These are phyloP conservation scores for Drosophila rellima DNA, from an alignment of 2,888 invertebrate genomes.

Conservation along the genomic window DNA sequence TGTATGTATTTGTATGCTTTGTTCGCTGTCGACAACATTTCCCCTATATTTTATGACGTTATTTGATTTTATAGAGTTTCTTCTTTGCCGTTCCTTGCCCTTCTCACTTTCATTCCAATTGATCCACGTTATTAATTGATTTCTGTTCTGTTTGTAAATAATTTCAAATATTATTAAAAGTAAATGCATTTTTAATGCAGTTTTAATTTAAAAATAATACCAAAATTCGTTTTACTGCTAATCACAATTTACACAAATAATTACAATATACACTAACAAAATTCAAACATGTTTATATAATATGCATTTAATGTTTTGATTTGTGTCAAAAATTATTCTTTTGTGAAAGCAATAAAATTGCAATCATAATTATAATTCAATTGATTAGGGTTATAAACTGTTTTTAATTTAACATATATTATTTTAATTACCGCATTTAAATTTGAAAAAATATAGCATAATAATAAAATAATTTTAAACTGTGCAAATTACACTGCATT, in stretches of 20 bases:
- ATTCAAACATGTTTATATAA: slow-evolving; percentile 10
- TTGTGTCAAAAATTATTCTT: neutral
- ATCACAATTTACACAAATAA: slow-evolving; percentile 32
- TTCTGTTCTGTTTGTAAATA: neutral
- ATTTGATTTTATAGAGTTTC: slow-evolving; percentile 56
- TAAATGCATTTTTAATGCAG: neutral
- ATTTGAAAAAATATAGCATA: too few relatives aligned
- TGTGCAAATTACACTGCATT: too few relatives aligned
- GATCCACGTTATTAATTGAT: slow-evolving; percentile 16
- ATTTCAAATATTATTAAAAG: neutral
- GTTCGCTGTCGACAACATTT: slow-evolving; percentile 33
- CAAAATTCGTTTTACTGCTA: neutral
- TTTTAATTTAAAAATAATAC: slow-evolving; percentile 43
- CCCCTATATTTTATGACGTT: slow-evolving; percentile 36
- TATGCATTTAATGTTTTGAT: slow-evolving; percentile 4
- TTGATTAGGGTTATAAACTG: neutral
- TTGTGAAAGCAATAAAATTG: neutral
- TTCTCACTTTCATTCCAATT: neutral
- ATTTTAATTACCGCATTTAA: too few relatives aligned
- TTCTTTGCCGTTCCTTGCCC: slow-evolving; percentile 1
- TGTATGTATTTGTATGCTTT: slow-evolving; percentile 29
- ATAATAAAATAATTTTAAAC: too few relatives aligned
- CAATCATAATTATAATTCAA: neutral
- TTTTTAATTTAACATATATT: neutral
- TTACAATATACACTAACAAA: slow-evolving; percentile 19